Base-by-base conservation (phyloP, 1,140 invertebrate species). In the Drosophila albomicans region DNA sequence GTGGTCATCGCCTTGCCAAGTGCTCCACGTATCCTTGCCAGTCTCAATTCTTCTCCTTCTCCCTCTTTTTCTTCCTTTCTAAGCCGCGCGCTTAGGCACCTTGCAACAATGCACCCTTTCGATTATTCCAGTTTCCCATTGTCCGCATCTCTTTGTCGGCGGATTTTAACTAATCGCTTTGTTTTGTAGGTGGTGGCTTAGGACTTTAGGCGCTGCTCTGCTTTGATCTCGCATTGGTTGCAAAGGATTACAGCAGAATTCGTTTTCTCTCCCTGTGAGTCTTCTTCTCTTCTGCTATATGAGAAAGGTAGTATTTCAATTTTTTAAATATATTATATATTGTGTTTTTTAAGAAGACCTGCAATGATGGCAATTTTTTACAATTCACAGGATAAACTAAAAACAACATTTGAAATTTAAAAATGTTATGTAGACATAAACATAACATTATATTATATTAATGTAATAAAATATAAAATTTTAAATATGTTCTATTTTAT, bases 111-210 rank as follows among this genome's bases (percentile, higher is more conserved):
- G 58, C 68, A 76, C 77, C 77, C 77, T 79, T 80, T 76, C 65
- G 69, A 3, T 59, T 59, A 38, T n/a, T 35, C 35, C 48, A 13
- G 41, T 13, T 56, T 20, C 32, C 35, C 41, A 48, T 57, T 57
- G 20, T 54, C 20, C 38, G 5, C 30, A 8, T 52, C 45, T 54
- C 59, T 68, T 79, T 79, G 77, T 79, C 77, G 75, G 75, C 69
- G 74, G 67, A 67, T 79, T 79, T 52, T 11, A 30, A 28, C 54
- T 66, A 74, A 78, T 78, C 78, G 69, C 65, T 78, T 78, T 79
- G 78, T 79, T 79, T 79, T 73, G 78, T 78, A 78, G 75, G 78
- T 74, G 78, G 38, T 46, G 75, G 75, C 46, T 79, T 79, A 68
- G 59, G 30, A 48, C 48, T 59, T 52, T 32, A 30, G 35, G 38